These are phyloP conservation scores for Coluber constrictor DNA, from an alignment of 2,797 vertebrate species.

Conservation along the genomic window DNA sequence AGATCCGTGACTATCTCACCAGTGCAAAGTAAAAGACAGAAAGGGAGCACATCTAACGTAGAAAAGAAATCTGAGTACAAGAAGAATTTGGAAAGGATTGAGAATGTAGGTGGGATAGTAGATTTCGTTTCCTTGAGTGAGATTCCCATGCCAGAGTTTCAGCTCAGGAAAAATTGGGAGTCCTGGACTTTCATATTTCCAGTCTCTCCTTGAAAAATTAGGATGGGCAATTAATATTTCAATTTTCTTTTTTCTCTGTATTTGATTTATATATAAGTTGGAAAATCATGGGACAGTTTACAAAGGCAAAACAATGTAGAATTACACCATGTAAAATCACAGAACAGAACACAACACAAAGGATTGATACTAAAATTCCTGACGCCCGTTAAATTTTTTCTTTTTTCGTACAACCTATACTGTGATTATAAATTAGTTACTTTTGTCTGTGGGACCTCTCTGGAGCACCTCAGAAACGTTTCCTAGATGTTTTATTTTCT, in stretches of 20 bases:
- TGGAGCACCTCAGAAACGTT: background rate
- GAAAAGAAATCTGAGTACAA: conserved; percentile 1
- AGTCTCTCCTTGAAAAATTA: too few species aligned
- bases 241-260: background rate
- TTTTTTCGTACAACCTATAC: background rate
- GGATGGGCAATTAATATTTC: background rate
- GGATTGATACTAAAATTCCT: background rate
- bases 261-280: background rate
- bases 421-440: background rate
- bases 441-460: background rate
- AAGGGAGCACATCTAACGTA: background rate
- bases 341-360: background rate
- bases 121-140: background rate
- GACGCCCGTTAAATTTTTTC: background rate
- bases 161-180: background rate
- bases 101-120: conserved; percentile 21
- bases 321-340: background rate
- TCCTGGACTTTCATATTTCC: background rate
- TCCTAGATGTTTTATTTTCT: background rate
- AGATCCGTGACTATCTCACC: background rate
- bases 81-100: conserved; percentile 8
- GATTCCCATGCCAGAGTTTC: background rate
- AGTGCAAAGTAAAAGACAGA: conserved; percentile 1
- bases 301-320: background rate
- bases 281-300: background rate